phyloP scores from a whole-genome alignment of 2,888 invertebrate species.

The Dendrolimus pini region DNA sequence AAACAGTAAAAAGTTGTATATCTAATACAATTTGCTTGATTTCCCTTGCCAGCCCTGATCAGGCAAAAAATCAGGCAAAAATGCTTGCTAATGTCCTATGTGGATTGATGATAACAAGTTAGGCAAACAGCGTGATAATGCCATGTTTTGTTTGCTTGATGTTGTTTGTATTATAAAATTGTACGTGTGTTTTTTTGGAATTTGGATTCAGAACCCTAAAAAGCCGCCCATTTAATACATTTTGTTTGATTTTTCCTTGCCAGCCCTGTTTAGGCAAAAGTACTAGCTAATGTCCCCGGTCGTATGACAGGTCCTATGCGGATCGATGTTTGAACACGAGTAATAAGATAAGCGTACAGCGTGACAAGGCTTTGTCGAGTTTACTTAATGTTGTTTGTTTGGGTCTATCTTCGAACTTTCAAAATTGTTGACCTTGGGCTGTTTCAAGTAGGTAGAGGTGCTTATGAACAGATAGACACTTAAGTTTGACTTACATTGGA shows the following conservation, averaged over 20 bases:
- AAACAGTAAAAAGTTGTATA: too few relatives aligned
- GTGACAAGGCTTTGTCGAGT: not conserved
- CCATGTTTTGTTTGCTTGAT: not conserved
- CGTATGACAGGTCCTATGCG: not conserved
- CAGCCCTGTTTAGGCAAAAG: not conserved
- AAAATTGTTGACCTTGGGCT: too few relatives aligned
- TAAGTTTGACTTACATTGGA: too few relatives aligned
- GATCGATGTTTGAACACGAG: not conserved
- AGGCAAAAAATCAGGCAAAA: not conserved
- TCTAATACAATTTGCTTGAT: too few relatives aligned
- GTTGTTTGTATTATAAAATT: not conserved
- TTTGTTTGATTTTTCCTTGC: too few relatives aligned
- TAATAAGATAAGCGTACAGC: not conserved
- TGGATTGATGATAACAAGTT: not conserved
- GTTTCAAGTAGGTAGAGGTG: too few relatives aligned
- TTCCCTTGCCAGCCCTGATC: too few relatives aligned
- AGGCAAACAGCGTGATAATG: not conserved
- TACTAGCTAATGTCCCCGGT: not conserved
- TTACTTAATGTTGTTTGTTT: not conserved
- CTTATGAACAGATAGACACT: too few relatives aligned
- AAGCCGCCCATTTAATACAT: too few relatives aligned
- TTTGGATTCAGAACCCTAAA: too few relatives aligned
- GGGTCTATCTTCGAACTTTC: not conserved
- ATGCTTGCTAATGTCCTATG: not conserved
- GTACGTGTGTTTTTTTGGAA: too few relatives aligned